Base-by-base conservation (phyloP, 2,888 invertebrate species). In the Caradrina clavipalpis region DNA sequence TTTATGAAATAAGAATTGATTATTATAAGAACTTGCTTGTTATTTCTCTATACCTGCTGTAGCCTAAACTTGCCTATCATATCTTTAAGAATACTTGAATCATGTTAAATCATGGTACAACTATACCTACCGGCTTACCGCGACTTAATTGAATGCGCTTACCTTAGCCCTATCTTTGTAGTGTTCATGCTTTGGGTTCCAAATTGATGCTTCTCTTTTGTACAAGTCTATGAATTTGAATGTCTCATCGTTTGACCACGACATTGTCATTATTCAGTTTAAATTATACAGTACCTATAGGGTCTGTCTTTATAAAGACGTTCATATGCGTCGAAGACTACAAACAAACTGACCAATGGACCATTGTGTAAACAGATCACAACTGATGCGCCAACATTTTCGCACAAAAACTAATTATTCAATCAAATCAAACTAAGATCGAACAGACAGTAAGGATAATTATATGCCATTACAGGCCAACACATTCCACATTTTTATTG, bases 141-240 rank as follows among this genome's bases (percentile, higher is more conserved):
- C 21, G 47, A 55, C n/a, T 42, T 5, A 1, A 15, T 21, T 1
- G 0, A 13, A 63, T 60, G 50, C 26, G 1, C 50, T 63, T 73
- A 80, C 80, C 80, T 73, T 79, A 31, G 53, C 66, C 69, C 76
- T 80, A 73, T 79, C 79, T 68, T 73, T 80, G 70, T 79, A 69
- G 61, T 64, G 50, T 76, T 76, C 77, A 56, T 80, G 70, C 76
- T 76, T 80, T 22, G 76, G 76, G 50, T 80, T 76, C 76, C 76
- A 80, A 58, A 80, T 73, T 56, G 63, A 55, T 51, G 69, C 54
- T 49, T 69, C 66, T 45, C 31, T 70, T 73, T 77, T 74, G 58
- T 80, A 80, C 19, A 80, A 50, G 47, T 80, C 67, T 58, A 80
- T 73, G 26, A 80, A 80, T 66, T 80, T 80, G 22, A 80, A 71